Evolutionary conservation across 2,888 invertebrate genomes (phyloP).

Genomic region (Drosophila kokeensis): DNA sequence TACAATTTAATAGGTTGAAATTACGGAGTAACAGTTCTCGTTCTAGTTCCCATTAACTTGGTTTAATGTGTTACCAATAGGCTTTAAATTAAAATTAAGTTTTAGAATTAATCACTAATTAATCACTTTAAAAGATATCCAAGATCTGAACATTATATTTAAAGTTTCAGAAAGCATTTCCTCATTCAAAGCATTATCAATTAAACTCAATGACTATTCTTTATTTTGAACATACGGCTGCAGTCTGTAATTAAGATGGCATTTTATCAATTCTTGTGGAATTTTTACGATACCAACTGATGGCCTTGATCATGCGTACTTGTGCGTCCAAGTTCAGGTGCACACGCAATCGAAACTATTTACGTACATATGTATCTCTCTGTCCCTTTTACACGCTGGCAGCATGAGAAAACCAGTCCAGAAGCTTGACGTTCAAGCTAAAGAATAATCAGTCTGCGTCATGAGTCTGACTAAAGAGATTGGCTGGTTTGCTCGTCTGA

Average conservation of each 20-base stretch:
- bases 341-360: conserved; percentile 57
- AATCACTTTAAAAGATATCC: neutral
- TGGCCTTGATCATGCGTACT: conserved; percentile 64
- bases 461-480: conserved; percentile 54
- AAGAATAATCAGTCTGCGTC: conserved; percentile 63
- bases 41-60: neutral
- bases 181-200: neutral
- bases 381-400: conserved; percentile 22
- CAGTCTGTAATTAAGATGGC: neutral
- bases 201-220: neutral
- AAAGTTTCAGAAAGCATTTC: neutral
- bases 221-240: neutral
- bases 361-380: conserved; percentile 1
- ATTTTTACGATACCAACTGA: conserved; percentile 6
- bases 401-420: conserved; percentile 40
- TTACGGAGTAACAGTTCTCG: neutral
- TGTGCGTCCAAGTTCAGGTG: conserved; percentile 74
- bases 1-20: neutral
- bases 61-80: neutral
- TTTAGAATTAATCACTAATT: neutral
- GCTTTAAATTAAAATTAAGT: too few relatives aligned
- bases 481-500: conserved; percentile 42
- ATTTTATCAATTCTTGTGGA: conserved; percentile 1
- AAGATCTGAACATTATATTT: neutral
- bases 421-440: conserved; percentile 50